phyloP scores from a whole-genome alignment of 1,140 invertebrate species.

The Drosophila bocqueti region DNA sequence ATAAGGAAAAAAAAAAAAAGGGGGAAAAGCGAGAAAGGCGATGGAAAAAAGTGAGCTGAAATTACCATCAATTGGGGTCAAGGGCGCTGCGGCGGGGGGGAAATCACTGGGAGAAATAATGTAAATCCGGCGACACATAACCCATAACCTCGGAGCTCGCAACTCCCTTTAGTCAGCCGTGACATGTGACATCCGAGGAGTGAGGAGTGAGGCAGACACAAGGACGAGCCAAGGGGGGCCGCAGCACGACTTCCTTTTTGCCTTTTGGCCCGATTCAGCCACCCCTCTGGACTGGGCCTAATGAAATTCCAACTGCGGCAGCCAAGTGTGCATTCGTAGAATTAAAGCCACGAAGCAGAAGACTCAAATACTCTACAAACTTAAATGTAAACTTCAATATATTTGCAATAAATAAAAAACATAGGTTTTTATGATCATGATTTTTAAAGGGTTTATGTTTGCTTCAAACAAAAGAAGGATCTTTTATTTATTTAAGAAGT shows the following conservation, averaged over 20 bases:
- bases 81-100: slow-evolving; percentile 41
- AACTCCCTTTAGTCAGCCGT: slow-evolving; percentile 42
- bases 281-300: slow-evolving; percentile 18
- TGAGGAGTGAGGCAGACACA: neutral
- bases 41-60: slow-evolving; percentile 28
- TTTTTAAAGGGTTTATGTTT: no score
- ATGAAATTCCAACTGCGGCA: slow-evolving; percentile 59
- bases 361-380: neutral
- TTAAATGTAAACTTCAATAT: no score
- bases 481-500: neutral
- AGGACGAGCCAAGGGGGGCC: neutral
- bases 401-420: neutral
- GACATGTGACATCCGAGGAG: slow-evolving; percentile 51
- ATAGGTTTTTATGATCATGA: neutral
- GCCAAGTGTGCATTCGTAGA: slow-evolving; percentile 10
- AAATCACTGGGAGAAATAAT: slow-evolving; percentile 31
- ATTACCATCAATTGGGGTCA: slow-evolving; percentile 65
- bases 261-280: slow-evolving; percentile 4
- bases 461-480: no score
- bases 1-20: neutral
- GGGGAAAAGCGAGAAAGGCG: neutral
- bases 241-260: slow-evolving; percentile 4
- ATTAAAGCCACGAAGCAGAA: neutral
- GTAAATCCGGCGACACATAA: slow-evolving; percentile 32
- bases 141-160: slow-evolving; percentile 25